Evolutionary conservation across 1,140 invertebrate species (phyloP).

Genomic region (Subanguina moxae): DNA sequence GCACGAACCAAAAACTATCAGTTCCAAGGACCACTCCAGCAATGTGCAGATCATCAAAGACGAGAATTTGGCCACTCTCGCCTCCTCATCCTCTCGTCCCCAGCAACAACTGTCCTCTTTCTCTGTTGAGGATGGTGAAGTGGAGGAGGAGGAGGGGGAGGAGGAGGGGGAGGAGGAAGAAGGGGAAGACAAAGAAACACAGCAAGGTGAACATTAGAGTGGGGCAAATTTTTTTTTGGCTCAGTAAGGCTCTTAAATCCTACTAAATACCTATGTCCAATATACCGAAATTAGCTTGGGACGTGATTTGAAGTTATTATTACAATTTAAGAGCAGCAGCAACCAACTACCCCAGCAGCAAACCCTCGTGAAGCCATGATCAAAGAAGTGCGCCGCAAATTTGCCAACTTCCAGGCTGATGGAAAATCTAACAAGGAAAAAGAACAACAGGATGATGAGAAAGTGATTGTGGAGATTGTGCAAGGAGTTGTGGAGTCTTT

Average conservation of each 20-base stretch:
- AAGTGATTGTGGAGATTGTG: neutral
- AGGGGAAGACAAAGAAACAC: constrained; percentile 1
- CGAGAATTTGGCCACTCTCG: constrained; percentile 14
- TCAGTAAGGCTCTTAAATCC: too few relatives aligned
- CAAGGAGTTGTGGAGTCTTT: neutral
- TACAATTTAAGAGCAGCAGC: too few relatives aligned
- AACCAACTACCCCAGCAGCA: too few relatives aligned
- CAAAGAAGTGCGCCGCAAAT: too few relatives aligned
- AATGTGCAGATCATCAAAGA: constrained; percentile 6
- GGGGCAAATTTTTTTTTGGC: neutral
- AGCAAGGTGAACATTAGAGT: neutral
- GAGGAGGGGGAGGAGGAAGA: neutral
- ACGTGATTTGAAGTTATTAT: too few relatives aligned
- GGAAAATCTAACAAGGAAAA: neutral
- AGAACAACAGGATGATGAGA: neutral
- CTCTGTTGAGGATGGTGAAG: neutral
- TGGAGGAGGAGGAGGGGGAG: neutral
- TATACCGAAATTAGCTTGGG: too few relatives aligned
- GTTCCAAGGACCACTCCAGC: constrained; percentile 6
- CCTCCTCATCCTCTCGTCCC: neutral
- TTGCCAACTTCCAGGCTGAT: too few relatives aligned
- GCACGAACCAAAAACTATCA: neutral
- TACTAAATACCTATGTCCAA: too few relatives aligned
- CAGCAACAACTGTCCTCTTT: too few relatives aligned
- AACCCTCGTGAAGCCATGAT: too few relatives aligned